Percentiles rank a stretch among this genome's conserved stretches.
Evolutionary conservation across 1,140 invertebrate genomes (phyloP).

Genomic region (Drosophila virilis): DNA sequence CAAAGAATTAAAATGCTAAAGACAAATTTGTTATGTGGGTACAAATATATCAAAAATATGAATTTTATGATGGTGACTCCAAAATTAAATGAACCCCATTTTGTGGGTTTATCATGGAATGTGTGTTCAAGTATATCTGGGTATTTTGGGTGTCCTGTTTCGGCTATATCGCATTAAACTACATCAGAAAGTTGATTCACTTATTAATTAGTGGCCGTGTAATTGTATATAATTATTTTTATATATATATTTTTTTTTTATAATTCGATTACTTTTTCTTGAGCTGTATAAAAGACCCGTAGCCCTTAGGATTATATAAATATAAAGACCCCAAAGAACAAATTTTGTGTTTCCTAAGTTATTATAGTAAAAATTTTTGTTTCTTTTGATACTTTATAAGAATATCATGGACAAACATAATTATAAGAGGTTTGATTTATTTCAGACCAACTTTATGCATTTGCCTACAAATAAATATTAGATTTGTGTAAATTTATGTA

Average conservation of each 20-base stretch:
- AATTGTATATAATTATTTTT: neutral
- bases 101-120: neutral
- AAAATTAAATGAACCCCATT: neutral
- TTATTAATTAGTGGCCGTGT: no score
- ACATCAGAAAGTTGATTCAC: neutral
- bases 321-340: conserved; percentile 31
- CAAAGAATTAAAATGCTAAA: no score
- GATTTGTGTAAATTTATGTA: conserved; percentile 35
- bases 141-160: neutral
- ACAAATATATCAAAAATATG: no score
- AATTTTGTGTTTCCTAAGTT: conserved; percentile 28
- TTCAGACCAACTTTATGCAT: conserved; percentile 45
- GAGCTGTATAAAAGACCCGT: neutral
- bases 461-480: conserved; percentile 46
- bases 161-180: neutral
- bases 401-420: conserved; percentile 43
- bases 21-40: no score
- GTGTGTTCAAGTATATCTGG: no score
- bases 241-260: neutral
- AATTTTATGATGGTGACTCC: no score
- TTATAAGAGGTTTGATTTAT: conserved; percentile 44
- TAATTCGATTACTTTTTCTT: neutral
- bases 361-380: conserved; percentile 21
- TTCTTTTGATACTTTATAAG: conserved; percentile 33
- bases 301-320: conserved; percentile 19